phyloP scores from a whole-genome alignment of 2,888 invertebrate genomes.

The Zele albiditarsus region DNA sequence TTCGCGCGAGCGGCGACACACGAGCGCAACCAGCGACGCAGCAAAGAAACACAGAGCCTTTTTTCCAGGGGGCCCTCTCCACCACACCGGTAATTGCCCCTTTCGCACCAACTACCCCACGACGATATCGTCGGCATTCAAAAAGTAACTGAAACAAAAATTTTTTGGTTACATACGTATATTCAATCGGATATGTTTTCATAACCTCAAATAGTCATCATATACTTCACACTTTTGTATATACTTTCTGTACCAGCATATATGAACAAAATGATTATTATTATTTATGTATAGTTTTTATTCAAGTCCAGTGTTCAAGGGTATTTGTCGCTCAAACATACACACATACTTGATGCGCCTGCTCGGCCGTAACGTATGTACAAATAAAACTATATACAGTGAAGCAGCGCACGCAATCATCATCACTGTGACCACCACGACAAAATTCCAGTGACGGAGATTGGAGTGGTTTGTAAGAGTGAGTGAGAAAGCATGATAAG shows the following conservation, averaged over 20 bases:
- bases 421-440: neutral
- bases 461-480: neutral
- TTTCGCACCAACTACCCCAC: constrained; percentile 21
- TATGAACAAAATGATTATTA: neutral
- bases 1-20: constrained; percentile 56
- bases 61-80: neutral
- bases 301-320: neutral
- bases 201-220: neutral
- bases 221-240: too few relatives aligned
- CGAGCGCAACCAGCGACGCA: constrained; percentile 33
- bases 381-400: constrained; percentile 6
- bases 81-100: constrained; percentile 30
- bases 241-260: too few relatives aligned
- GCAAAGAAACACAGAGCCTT: constrained; percentile 9
- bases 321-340: neutral
- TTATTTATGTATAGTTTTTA: constrained; percentile 7
- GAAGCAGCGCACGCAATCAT: constrained; percentile 17
- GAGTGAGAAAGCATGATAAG: neutral
- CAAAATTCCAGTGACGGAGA: neutral
- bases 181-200: neutral
- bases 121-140: constrained; percentile 21
- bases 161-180: neutral
- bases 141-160: neutral
- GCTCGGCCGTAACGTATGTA: constrained; percentile 5
- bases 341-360: neutral